These are phyloP conservation scores for Styela plicata DNA, from an alignment of 23 tunicate species.

Conservation along the genomic window DNA sequence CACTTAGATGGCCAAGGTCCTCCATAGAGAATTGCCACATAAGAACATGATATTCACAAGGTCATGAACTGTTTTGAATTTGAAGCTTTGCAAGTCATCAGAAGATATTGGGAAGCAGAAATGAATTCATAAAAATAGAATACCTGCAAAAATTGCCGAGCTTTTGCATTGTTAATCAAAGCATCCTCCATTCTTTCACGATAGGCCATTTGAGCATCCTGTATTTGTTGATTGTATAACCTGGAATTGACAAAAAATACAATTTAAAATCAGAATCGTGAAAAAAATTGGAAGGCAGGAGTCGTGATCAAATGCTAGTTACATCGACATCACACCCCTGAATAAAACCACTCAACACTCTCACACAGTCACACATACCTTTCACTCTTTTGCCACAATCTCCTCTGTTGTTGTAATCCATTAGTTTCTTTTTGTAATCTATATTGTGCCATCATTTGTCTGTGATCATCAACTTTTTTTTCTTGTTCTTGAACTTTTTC, in stretches of 20 bases:
- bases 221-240: slow-evolving; percentile 11
- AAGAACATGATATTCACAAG: no score
- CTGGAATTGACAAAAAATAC: no score
- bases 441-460: slow-evolving; percentile 69
- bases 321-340: no score
- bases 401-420: not conserved
- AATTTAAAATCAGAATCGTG: no score
- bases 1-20: no score
- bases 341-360: no score
- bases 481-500: slow-evolving; percentile 80
- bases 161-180: slow-evolving; percentile 48
- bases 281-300: no score
- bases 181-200: slow-evolving; percentile 39
- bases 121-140: not conserved
- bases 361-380: slow-evolving; percentile 45
- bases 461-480: slow-evolving; percentile 53
- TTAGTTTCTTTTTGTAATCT: slow-evolving; percentile 54
- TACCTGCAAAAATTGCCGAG: slow-evolving; percentile 54
- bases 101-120: not conserved
- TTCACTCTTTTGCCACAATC: slow-evolving; percentile 36
- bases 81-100: no score
- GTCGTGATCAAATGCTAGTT: no score
- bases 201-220: slow-evolving; percentile 22
- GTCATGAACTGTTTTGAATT: no score
- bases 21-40: no score